Evolutionary conservation across 2,113 vertebrate genomes (phyloP).

Genomic region (Acrocephalus kingi): DNA sequence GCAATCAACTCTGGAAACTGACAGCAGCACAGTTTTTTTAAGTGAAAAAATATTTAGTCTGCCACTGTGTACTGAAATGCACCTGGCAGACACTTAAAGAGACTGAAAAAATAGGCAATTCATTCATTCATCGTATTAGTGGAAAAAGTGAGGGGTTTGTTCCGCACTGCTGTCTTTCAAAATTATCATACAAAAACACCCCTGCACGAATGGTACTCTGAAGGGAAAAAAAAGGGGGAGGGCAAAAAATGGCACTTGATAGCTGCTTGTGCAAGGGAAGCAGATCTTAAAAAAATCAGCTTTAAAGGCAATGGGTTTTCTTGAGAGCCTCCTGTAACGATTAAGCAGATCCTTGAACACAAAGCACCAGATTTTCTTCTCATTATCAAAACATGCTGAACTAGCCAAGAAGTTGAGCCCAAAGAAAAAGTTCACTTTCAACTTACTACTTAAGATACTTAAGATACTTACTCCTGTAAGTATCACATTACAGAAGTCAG

Average conservation of each 20-base stretch:
- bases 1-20: not conserved
- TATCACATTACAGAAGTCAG: not conserved
- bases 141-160: not conserved
- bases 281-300: not conserved
- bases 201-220: not conserved
- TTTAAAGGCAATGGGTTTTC: not conserved
- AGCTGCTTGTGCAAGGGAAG: not conserved
- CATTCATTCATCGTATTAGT: not conserved
- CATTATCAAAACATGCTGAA: not conserved
- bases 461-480: not conserved
- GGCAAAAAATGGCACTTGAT: not conserved
- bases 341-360: not conserved
- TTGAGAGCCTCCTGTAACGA: not conserved
- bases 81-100: not conserved
- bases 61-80: not conserved
- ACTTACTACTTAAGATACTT: too few relatives aligned
- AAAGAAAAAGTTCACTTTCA: not conserved
- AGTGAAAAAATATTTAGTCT: not conserved
- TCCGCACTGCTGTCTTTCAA: not conserved
- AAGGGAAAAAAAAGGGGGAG: not conserved
- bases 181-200: not conserved
- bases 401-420: not conserved
- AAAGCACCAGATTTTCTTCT: slow-evolving; percentile 44
- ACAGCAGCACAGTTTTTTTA: not conserved
- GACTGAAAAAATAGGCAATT: not conserved